These are phyloP conservation scores for Sycophila texana DNA, from an alignment of 2,888 invertebrate species.

Conservation along the genomic window DNA sequence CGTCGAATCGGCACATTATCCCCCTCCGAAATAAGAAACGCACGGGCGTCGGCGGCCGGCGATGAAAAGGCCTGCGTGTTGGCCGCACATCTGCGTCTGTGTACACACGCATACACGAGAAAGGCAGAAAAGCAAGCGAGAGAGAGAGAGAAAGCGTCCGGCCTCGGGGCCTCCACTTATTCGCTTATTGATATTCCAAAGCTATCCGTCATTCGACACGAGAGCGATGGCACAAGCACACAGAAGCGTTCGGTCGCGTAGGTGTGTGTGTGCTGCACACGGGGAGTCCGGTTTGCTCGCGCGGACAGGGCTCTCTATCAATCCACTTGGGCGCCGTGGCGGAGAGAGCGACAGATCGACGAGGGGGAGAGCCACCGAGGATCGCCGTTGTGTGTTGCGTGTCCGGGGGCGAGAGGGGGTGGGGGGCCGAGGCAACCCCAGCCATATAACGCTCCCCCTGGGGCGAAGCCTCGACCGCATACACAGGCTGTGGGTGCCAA, in stretches of 20 bases:
- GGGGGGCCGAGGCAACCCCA: not conserved
- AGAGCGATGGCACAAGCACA: conserved; percentile 4
- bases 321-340: conserved; percentile 62
- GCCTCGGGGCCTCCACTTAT: conserved; percentile 45
- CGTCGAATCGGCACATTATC: not conserved
- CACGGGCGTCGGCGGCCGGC: not conserved
- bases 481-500: conserved; percentile 49
- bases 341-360: conserved; percentile 3
- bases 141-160: not conserved
- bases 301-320: conserved; percentile 68
- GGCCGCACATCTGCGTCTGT: no score
- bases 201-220: conserved; percentile 54
- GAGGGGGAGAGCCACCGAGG: conserved; percentile 28
- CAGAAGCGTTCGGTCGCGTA: not conserved
- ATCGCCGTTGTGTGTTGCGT: not conserved
- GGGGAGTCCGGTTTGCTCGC: conserved; percentile 49
- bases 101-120: no score
- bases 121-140: not conserved
- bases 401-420: not conserved
- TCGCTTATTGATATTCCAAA: conserved; percentile 57
- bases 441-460: conserved; percentile 25
- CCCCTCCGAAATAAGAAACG: not conserved
- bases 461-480: conserved; percentile 40
- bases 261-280: no score
- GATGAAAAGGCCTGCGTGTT: no score